Conservation (phyloP, 2,797 vertebrate species). For the Aphelocoma californica region DNA sequence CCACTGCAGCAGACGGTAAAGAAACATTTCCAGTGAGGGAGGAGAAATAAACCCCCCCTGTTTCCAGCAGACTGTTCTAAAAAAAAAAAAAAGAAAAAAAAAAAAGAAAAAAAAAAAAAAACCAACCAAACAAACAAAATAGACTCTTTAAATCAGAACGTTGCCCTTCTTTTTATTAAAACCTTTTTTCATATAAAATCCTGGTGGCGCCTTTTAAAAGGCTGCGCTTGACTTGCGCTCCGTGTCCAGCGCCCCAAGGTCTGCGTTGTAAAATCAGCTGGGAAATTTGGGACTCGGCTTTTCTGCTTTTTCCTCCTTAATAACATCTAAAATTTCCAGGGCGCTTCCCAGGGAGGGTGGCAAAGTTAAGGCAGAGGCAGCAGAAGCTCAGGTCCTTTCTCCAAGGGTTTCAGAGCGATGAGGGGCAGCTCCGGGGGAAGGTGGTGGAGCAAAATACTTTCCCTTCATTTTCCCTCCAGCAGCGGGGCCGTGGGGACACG, state of each 20-base stretch:
- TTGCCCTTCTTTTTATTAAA: neutral
- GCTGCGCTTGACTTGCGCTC: neutral
- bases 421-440: neutral
- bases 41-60: neutral
- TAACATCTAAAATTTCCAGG: neutral
- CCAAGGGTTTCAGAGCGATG: accelerated
- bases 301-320: neutral
- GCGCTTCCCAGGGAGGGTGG: accelerated
- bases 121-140: neutral
- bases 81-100: neutral
- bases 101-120: neutral
- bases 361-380: neutral
- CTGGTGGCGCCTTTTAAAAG: neutral
- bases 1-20: neutral
- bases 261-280: neutral
- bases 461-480: neutral
- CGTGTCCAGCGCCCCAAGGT: neutral
- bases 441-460: neutral
- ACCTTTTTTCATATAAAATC: neutral
- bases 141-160: neutral
- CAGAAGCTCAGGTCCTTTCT: neutral
- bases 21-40: neutral
- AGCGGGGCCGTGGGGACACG: neutral
- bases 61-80: neutral
- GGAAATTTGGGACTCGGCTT: neutral